A percentile compares a stretch with the other conserved stretches of the same genome.
These are phyloP conservation scores for Acronicta aceris DNA, from an alignment of 2,888 invertebrate species.

Conservation along the genomic window DNA sequence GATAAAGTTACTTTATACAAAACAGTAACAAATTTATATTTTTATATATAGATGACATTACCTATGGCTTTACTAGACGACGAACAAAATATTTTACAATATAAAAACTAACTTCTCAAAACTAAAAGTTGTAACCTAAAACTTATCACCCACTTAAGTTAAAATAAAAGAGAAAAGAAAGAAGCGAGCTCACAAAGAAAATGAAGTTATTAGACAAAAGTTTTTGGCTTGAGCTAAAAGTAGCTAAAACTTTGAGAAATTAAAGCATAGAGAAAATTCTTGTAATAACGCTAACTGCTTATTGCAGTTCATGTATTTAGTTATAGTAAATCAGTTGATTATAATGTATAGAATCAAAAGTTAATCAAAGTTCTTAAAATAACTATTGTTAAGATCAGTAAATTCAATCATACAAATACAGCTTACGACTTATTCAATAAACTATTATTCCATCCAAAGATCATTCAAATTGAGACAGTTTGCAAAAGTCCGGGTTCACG, in stretches of 20 bases:
- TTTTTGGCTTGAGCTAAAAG: constrained; percentile 22
- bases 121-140: constrained; percentile 15
- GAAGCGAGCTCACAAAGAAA: constrained; percentile 15
- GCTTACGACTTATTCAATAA: constrained; percentile 7
- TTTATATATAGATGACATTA: neutral
- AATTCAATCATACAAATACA: neutral
- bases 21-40: neutral
- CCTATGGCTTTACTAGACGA: neutral
- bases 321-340: constrained; percentile 14
- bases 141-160: constrained; percentile 31
- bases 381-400: too few species aligned
- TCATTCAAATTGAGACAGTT: neutral
- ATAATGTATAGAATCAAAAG: too few species aligned
- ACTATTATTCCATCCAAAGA: constrained; percentile 9
- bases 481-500: constrained; percentile 6
- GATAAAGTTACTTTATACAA: neutral
- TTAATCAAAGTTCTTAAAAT: neutral
- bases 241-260: constrained; percentile 24
- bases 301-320: neutral
- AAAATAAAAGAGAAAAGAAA: constrained; percentile 27
- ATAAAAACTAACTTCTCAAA: constrained; percentile 8
- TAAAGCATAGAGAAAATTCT: constrained; percentile 1
- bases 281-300: constrained; percentile 10
- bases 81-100: constrained; percentile 4
- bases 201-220: constrained; percentile 34